A percentile compares a stretch with the other conserved stretches of the same genome.
These are phyloP conservation scores for Euplexia lucipara DNA, from an alignment of 2,888 invertebrate genomes.

Conservation along the genomic window DNA sequence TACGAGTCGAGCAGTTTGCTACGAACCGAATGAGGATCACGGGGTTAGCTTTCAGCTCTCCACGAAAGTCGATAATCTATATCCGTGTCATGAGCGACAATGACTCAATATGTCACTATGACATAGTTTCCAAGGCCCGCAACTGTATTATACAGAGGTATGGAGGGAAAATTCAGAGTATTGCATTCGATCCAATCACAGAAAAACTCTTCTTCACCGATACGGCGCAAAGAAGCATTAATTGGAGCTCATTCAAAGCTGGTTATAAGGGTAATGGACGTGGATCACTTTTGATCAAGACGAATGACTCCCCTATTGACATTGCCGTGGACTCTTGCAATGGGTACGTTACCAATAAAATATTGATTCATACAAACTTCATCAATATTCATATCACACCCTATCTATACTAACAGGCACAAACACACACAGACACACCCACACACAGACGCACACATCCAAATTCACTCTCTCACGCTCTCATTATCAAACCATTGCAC, in stretches of 20 bases:
- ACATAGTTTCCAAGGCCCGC: neutral
- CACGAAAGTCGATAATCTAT: too few species aligned
- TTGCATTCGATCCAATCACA: neutral
- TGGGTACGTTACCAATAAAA: too few species aligned
- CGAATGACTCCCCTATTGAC: neutral
- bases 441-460: too few species aligned
- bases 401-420: too few species aligned
- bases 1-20: neutral
- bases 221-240: neutral
- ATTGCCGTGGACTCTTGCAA: neutral
- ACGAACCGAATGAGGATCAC: neutral
- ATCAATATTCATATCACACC: too few species aligned
- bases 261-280: neutral
- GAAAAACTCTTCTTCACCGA: conserved; percentile 2
- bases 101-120: neutral
- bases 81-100: too few species aligned
- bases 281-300: neutral
- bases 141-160: neutral
- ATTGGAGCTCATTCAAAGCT: conserved; percentile 2
- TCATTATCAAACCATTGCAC: too few species aligned
- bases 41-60: too few species aligned
- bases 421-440: too few species aligned
- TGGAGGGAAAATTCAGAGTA: too few species aligned
- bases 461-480: too few species aligned
- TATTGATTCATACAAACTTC: too few species aligned